Evolutionary conservation across 2,113 vertebrate genomes (phyloP).

Genomic region (Bos indicus): DNA sequence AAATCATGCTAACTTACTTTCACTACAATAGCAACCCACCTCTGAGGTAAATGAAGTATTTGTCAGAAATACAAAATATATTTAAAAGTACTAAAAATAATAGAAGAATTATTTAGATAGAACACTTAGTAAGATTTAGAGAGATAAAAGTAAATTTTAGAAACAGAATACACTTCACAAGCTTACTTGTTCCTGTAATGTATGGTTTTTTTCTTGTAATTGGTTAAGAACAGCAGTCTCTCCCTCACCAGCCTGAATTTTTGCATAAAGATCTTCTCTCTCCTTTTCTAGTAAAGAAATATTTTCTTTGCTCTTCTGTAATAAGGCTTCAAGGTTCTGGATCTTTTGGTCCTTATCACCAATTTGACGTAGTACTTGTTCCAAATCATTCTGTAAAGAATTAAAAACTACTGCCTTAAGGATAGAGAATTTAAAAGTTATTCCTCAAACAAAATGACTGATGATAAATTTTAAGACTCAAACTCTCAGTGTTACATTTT

Average conservation of each 20-base stretch:
- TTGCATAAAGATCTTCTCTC: conserved; percentile 95
- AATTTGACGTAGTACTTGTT: conserved; percentile 97
- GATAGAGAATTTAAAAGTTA: conserved; percentile 50
- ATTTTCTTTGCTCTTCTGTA: conserved; percentile 97
- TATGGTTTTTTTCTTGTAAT: conserved; percentile 96
- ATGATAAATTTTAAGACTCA: conserved; percentile 22
- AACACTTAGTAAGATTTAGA: background rate
- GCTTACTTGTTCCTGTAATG: conserved; percentile 92
- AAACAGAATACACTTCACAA: background rate
- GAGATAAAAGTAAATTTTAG: background rate
- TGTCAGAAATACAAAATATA: conserved; percentile 2
- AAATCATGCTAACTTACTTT: background rate
- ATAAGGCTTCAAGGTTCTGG: conserved; percentile 97
- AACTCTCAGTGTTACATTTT: background rate
- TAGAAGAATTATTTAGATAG: background rate
- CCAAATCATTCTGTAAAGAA: conserved; percentile 92
- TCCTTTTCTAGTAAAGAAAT: conserved; percentile 93
- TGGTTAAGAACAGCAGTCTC: conserved; percentile 96
- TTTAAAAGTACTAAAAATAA: background rate
- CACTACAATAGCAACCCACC: background rate
- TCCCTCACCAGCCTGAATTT: conserved; percentile 98
- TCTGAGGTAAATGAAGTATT: background rate
- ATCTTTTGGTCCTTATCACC: conserved; percentile 99
- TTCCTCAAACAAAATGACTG: conserved; percentile 47
- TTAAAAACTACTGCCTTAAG: conserved; percentile 61